Evolutionary conservation across 2,888 invertebrate genomes (phyloP), one percentile per base, ranked within the genome.

Genomic region (Copidosoma aretas): DNA sequence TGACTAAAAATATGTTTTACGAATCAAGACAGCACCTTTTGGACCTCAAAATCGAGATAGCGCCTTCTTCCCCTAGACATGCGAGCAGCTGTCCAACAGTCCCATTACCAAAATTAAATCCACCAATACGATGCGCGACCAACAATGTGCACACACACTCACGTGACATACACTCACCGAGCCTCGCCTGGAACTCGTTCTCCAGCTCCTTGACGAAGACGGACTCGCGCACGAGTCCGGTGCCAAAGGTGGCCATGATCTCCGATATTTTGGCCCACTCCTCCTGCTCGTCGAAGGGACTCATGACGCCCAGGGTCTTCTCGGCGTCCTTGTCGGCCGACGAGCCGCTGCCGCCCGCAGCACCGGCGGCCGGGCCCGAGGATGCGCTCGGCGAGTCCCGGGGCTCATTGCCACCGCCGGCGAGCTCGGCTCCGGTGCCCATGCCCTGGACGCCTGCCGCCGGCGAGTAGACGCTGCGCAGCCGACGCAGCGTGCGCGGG

Each of bases 231-330:
- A 93, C 90, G 46, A 93, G 88, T 67, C 92, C 93, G 74, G 92
- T 93, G 71, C 96, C 95, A 80, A 97, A 94, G 1, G 95, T 94
- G 54, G 95, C 95, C 91, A 97, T 94, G 78, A 97, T 97, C 85
- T 96, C 95, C 59, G 94, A 94, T 78, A 97, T 96, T 86, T 96
- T 94, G 25, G 94, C 94, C 94, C 97, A 97, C 86, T 97, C 97
- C 85, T 95, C 95, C 85, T 93, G 91, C 82, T 96, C 95, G 86
- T 96, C 94, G 84, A 95, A 95, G 2, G 95, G 94, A 81, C 94
- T 94, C 76, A 95, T 88, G 75, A 15, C 88, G 65, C 88, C 87
- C 72, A 87, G 84, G 32, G 86, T 85, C 70, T 86, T 86, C 74
- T 85, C 82, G 78, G 84, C 82, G 66, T 82, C 79, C 65, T 84